These are phyloP conservation scores for Leptinotarsa undecemlineata DNA, from an alignment of 1,140 invertebrate species.

Conservation along the genomic window DNA sequence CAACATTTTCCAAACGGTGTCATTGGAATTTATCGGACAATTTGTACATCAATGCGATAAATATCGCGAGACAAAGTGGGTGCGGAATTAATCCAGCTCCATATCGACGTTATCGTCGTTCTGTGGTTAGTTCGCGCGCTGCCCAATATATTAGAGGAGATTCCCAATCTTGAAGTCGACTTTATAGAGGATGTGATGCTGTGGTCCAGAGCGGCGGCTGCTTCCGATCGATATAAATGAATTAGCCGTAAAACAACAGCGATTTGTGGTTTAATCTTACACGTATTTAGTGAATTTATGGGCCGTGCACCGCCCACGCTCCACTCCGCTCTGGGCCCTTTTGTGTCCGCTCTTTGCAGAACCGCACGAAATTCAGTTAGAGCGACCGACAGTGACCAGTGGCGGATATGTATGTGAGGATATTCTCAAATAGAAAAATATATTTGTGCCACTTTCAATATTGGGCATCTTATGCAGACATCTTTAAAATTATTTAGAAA, in stretches of 20 bases:
- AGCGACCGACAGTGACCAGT: conserved; percentile 16
- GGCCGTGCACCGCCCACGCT: conserved; percentile 39
- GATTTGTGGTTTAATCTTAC: conserved; percentile 56
- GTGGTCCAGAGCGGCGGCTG: conserved; percentile 32
- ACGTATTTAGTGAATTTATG: conserved; percentile 54
- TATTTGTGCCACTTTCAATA: no score
- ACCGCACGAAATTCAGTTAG: conserved; percentile 36
- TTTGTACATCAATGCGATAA: conserved; percentile 25
- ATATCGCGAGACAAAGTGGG: conserved; percentile 10
- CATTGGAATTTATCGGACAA: conserved; percentile 1
- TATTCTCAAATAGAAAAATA: no score
- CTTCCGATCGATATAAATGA: conserved; percentile 53
- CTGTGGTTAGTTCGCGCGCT: conserved; percentile 6
- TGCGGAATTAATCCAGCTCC: conserved; percentile 22
- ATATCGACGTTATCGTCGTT: conserved; percentile 25
- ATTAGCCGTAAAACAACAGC: conserved; percentile 55
- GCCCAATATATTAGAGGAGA: conserved; percentile 17
- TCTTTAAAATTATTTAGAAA: no score
- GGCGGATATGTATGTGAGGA: neutral
- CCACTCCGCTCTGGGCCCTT: conserved; percentile 32
- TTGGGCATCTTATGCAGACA: no score
- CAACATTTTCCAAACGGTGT: neutral
- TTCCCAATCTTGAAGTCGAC: conserved; percentile 27
- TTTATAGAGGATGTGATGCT: conserved; percentile 44
- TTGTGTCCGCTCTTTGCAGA: conserved; percentile 32